Conservation (phyloP, 2,888 invertebrate genomes). For the Drosophila gaucha region DNA sequence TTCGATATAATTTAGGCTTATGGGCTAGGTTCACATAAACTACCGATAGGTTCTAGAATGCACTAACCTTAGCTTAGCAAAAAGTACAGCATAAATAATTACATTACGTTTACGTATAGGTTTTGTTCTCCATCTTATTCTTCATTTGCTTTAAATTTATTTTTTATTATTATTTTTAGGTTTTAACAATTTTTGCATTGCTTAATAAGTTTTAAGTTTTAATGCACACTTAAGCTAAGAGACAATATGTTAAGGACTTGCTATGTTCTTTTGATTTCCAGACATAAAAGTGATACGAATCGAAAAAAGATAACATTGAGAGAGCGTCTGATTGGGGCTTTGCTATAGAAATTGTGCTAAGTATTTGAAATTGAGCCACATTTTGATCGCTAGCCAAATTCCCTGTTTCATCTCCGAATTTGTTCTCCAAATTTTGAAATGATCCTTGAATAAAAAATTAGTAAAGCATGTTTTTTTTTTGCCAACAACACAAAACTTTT, state of each 20-base stretch:
- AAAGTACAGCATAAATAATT: slow-evolving; percentile 77
- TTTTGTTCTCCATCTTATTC: slow-evolving; percentile 1
- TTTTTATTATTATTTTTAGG: slow-evolving; percentile 31
- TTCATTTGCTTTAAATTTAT: slow-evolving; percentile 9
- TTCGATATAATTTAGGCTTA: slow-evolving; percentile 76
- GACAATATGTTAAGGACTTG: slow-evolving; percentile 46
- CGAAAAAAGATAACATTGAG: slow-evolving; percentile 33
- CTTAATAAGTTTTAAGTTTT: slow-evolving; percentile 24
- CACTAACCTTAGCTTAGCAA: slow-evolving; percentile 84
- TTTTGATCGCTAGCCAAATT: slow-evolving; percentile 45
- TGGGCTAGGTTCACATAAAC: slow-evolving; percentile 69
- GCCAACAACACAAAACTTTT: slow-evolving; percentile 66
- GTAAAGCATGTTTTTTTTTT: slow-evolving; percentile 70
- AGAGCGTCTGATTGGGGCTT: slow-evolving; percentile 24
- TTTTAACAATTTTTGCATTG: slow-evolving; percentile 64
- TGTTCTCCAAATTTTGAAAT: slow-evolving; percentile 59
- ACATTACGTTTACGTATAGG: slow-evolving; percentile 63
- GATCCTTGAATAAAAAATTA: slow-evolving; percentile 57
- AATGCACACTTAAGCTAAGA: slow-evolving; percentile 45
- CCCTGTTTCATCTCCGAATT: slow-evolving; percentile 82
- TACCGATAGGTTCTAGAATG: slow-evolving; percentile 81
- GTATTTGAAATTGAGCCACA: slow-evolving; percentile 49
- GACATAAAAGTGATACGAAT: slow-evolving; percentile 27
- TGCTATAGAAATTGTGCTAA: slow-evolving; percentile 55
- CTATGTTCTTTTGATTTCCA: slow-evolving; percentile 38